Evolutionary conservation across 2,797 vertebrate species (phyloP).

Genomic region (Hippopotamyrus pictus): DNA sequence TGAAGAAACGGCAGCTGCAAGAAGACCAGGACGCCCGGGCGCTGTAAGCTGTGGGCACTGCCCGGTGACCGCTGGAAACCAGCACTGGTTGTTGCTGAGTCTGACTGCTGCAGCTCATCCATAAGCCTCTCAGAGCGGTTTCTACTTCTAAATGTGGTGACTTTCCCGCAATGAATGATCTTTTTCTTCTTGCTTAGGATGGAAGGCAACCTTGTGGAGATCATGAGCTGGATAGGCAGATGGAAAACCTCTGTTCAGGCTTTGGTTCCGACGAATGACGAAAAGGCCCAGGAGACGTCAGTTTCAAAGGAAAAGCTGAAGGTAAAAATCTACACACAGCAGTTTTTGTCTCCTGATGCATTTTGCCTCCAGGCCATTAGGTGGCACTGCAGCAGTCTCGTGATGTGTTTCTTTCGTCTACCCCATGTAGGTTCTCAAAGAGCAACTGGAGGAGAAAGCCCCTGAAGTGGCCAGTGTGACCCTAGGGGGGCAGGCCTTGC

Average conservation of each 20-base stretch:
- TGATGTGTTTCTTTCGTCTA: slow-evolving; percentile 19
- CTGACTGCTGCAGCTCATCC: background rate
- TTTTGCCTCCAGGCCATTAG: background rate
- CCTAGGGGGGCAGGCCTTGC: slow-evolving; percentile 59
- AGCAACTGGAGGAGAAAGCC: slow-evolving; percentile 62
- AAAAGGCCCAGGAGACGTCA: slow-evolving; percentile 61
- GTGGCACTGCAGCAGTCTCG: background rate
- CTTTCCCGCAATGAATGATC: background rate
- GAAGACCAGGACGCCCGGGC: slow-evolving; percentile 71
- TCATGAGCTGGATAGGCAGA: slow-evolving; percentile 71
- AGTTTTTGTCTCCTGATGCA: background rate
- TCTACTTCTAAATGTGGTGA: background rate
- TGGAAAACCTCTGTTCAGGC: slow-evolving; percentile 66
- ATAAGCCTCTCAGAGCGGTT: background rate
- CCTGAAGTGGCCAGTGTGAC: slow-evolving; percentile 57
- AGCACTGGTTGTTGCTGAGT: background rate
- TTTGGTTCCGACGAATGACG: slow-evolving; percentile 67
- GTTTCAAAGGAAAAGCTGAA: slow-evolving; percentile 67
- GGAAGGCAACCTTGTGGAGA: slow-evolving; percentile 66
- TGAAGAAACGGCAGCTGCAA: slow-evolving; percentile 81
- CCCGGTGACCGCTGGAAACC: background rate
- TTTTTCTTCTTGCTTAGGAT: slow-evolving; percentile 57
- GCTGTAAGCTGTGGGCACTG: slow-evolving; percentile 60
- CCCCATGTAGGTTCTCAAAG: slow-evolving; percentile 64
- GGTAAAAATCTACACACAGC: slow-evolving; percentile 51